phyloP scores from a whole-genome alignment of 2,888 invertebrate genomes.

The Chrysomela aeneicollis region DNA sequence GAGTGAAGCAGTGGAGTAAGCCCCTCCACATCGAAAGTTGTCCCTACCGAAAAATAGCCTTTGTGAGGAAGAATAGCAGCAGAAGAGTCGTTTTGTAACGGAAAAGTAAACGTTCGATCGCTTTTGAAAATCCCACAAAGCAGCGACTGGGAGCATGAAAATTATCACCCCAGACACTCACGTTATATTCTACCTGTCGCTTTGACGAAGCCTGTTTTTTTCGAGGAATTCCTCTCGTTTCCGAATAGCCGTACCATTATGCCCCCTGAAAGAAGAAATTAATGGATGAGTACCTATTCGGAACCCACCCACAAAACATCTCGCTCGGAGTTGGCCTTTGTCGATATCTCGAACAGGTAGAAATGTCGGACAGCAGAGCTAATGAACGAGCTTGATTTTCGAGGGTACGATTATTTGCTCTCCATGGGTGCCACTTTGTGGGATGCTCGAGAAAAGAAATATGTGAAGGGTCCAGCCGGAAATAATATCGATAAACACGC shows the following conservation, averaged over 20 bases:
- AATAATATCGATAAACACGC: constrained; percentile 2
- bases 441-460: neutral
- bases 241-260: constrained; percentile 28
- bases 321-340: neutral
- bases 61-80: neutral
- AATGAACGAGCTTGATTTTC: constrained; percentile 2
- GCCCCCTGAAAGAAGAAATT: constrained; percentile 17
- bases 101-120: neutral
- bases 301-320: constrained; percentile 28
- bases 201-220: constrained; percentile 32
- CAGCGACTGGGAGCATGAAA: neutral
- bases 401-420: neutral
- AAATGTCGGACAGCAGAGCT: neutral
- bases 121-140: neutral
- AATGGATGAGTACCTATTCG: constrained; percentile 28
- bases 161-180: neutral
- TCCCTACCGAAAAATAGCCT: neutral
- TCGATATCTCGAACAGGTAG: constrained; percentile 4
- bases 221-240: constrained; percentile 33
- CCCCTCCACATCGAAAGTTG: too few relatives aligned
- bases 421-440: neutral
- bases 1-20: too few relatives aligned
- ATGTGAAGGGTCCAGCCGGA: neutral
- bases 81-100: neutral
- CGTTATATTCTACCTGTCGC: constrained; percentile 35